Percentiles rank a stretch among this genome's conserved stretches.
These are phyloP conservation scores for Strigamia crassipes DNA, from an alignment of 2,888 invertebrate genomes.

Conservation along the genomic window DNA sequence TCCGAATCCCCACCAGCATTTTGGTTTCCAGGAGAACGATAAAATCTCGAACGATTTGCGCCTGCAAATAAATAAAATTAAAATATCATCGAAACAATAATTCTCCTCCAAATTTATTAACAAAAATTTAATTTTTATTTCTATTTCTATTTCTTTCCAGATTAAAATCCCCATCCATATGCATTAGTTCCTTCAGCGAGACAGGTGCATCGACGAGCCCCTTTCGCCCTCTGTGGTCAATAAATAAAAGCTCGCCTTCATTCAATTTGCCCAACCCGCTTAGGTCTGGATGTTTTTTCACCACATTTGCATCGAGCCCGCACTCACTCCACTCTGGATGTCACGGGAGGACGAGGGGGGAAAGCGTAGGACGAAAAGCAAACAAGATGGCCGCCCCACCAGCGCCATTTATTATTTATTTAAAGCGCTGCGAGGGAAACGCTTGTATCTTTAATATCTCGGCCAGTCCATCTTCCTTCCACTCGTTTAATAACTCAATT, in stretches of 20 bases:
- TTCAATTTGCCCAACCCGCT: not conserved
- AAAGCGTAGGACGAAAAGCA: conserved; percentile 2
- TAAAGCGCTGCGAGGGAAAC: not conserved
- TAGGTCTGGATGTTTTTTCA: not conserved
- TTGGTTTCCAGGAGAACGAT: not conserved
- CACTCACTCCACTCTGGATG: too few species aligned
- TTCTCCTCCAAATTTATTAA: too few species aligned
- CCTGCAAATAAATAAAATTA: conserved; percentile 19
- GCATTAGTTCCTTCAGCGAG: too few species aligned
- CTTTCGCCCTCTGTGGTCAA: conserved; percentile 32
- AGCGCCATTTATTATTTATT: conserved; percentile 1
- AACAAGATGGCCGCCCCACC: conserved; percentile 23
- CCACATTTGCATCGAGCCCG: not conserved
- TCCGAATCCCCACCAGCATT: conserved; percentile 55
- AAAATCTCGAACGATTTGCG: not conserved
- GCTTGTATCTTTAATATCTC: not conserved
- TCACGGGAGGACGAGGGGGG: not conserved
- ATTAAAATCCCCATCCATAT: conserved; percentile 7
- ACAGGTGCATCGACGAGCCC: conserved; percentile 19
- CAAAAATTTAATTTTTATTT: too few species aligned
- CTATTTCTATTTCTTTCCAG: too few species aligned
- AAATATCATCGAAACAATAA: too few species aligned
- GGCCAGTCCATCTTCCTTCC: not conserved
- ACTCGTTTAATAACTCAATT: conserved; percentile 17
- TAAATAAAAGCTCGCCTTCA: conserved; percentile 20